Percentiles rank a stretch among this genome's conserved stretches.
Evolutionary conservation across 1,140 invertebrate species (phyloP).

Genomic region (Scylla paramamosain): DNA sequence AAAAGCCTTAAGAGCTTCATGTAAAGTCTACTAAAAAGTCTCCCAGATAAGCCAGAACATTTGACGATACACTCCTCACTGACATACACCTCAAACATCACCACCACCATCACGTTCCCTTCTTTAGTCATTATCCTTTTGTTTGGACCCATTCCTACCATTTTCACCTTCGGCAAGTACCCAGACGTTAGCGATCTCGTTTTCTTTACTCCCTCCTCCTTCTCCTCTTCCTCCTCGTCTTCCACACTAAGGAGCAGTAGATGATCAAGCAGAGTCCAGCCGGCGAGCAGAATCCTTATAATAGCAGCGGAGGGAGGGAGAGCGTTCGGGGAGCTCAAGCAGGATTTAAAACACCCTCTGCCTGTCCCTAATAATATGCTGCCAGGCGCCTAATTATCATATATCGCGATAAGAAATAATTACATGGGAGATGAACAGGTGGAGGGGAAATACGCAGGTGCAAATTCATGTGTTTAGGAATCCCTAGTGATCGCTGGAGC

Average conservation of each 20-base stretch:
- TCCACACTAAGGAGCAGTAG: not conserved
- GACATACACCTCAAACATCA: no score
- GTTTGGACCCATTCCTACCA: no score
- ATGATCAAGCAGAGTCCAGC: no score
- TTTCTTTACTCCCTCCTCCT: not conserved
- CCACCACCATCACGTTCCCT: no score
- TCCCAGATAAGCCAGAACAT: no score
- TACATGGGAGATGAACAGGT: conserved; percentile 53
- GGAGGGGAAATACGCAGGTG: conserved; percentile 39
- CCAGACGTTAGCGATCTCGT: not conserved
- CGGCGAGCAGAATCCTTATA: not conserved
- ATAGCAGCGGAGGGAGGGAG: not conserved
- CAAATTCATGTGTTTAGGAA: conserved; percentile 9
- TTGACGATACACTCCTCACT: no score
- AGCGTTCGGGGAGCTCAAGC: not conserved
- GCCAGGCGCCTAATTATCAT: conserved; percentile 59
- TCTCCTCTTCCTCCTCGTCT: not conserved
- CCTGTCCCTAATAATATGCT: conserved; percentile 44
- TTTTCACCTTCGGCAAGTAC: not conserved
- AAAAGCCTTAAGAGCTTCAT: no score
- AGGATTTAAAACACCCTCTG: conserved; percentile 37
- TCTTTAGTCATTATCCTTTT: no score
- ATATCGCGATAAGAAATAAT: conserved; percentile 69
- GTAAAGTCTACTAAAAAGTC: no score
- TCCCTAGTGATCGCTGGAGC: not conserved